Conservation (phyloP, 2,888 invertebrate genomes). For the Siphlonurus alternatus region DNA sequence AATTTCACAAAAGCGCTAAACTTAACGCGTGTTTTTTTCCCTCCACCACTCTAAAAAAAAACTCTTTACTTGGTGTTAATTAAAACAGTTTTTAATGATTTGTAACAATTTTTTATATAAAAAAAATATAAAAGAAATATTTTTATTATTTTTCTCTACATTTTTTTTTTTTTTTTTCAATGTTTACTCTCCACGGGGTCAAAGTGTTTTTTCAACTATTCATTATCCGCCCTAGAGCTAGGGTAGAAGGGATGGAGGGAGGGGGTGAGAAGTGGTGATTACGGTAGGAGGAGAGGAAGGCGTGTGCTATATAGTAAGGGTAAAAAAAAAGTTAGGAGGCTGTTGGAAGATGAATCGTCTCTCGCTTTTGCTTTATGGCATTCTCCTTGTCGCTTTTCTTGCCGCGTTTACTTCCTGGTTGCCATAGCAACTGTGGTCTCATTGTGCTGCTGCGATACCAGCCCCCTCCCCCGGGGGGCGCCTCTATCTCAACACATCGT, state of each 20-base stretch:
- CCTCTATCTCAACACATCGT: too few relatives aligned
- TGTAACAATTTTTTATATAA: not conserved
- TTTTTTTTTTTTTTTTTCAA: too few relatives aligned
- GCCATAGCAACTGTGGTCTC: not conserved
- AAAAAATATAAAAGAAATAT: not conserved
- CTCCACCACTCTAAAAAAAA: not conserved
- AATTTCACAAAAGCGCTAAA: slow-evolving; percentile 2
- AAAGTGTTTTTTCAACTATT: not conserved
- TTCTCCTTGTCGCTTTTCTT: not conserved
- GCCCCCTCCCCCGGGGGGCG: not conserved
- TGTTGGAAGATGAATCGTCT: not conserved
- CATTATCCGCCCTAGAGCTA: not conserved
- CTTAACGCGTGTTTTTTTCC: not conserved
- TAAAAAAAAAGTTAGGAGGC: not conserved
- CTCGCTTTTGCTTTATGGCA: not conserved
- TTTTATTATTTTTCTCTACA: not conserved
- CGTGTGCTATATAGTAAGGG: not conserved
- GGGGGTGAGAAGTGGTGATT: not conserved
- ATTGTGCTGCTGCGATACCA: not conserved
- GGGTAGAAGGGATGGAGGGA: not conserved
- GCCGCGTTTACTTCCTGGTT: slow-evolving; percentile 1
- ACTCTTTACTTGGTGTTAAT: not conserved
- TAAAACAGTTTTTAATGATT: slow-evolving; percentile 1
- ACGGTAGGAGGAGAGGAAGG: not conserved
- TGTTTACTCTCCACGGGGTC: not conserved